A percentile compares a stretch with the other conserved stretches of the same genome.
phyloP scores from a whole-genome alignment of 2,888 invertebrate species.

The Sinohyriopsis cumingii region DNA sequence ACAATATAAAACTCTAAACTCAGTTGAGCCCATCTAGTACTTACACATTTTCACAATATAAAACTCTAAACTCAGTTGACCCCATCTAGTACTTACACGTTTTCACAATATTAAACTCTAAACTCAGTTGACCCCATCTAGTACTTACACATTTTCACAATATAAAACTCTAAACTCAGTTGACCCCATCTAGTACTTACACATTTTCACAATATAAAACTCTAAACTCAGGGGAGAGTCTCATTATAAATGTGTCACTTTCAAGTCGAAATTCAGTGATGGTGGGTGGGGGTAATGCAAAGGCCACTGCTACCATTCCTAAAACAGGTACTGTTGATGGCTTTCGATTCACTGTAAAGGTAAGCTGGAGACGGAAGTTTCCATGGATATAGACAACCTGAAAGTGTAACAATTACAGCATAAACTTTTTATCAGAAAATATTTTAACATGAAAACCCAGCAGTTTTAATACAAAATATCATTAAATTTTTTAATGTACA shows the following conservation, averaged over 20 bases:
- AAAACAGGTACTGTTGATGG: slow-evolving; percentile 72
- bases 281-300: slow-evolving; percentile 96
- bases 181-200: slow-evolving; percentile 74
- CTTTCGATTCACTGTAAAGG: slow-evolving; percentile 91
- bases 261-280: slow-evolving; percentile 97
- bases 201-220: slow-evolving; percentile 97
- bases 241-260: slow-evolving; percentile 89
- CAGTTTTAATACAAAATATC: background rate
- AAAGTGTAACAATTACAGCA: slow-evolving; percentile 9
- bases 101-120: slow-evolving; percentile 96
- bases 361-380: slow-evolving; percentile 92
- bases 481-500: too few relatives aligned
- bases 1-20: slow-evolving; percentile 96
- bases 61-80: slow-evolving; percentile 96
- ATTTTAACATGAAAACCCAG: background rate
- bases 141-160: slow-evolving; percentile 81
- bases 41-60: slow-evolving; percentile 98
- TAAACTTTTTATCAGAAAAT: background rate
- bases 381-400: slow-evolving; percentile 95
- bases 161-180: background rate
- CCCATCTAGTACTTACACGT: too few relatives aligned
- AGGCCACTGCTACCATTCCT: slow-evolving; percentile 95
- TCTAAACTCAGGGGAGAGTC: slow-evolving; percentile 95
- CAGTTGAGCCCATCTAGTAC: too few relatives aligned
- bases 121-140: slow-evolving; percentile 77